phyloP scores from a whole-genome alignment of 2,888 invertebrate genomes.

The Volucella inanis region DNA sequence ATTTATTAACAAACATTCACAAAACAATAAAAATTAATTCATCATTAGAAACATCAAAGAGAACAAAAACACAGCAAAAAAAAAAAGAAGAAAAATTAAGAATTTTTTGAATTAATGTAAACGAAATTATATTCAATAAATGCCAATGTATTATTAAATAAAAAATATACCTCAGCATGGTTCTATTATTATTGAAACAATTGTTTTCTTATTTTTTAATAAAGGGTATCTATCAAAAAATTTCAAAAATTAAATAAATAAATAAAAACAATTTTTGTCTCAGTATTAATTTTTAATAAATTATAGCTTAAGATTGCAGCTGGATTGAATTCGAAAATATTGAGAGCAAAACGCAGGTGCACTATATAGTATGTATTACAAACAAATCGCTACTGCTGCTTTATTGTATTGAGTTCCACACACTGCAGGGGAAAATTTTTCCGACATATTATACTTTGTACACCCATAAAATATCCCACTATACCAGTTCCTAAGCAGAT shows the following conservation, averaged over 20 bases:
- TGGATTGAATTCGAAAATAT: too few relatives aligned
- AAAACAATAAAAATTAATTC: slow-evolving; percentile 56
- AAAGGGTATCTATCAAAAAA: neutral
- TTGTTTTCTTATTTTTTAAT: slow-evolving; percentile 15
- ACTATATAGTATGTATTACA: too few relatives aligned
- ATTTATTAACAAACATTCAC: slow-evolving; percentile 65
- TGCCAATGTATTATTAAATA: slow-evolving; percentile 71
- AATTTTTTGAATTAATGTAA: slow-evolving; percentile 65
- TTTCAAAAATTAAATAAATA: neutral
- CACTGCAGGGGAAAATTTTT: too few relatives aligned
- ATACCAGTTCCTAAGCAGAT: too few relatives aligned
- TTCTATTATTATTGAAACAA: slow-evolving; percentile 43
- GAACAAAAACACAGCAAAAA: slow-evolving; percentile 5
- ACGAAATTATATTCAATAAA: slow-evolving; percentile 68
- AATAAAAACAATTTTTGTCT: neutral
- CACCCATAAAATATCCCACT: too few relatives aligned
- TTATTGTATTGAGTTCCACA: too few relatives aligned
- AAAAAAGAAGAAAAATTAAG: neutral
- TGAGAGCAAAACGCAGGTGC: too few relatives aligned
- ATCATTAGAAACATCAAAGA: slow-evolving; percentile 20
- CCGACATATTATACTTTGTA: too few relatives aligned
- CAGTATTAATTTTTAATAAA: too few relatives aligned
- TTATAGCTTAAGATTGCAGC: too few relatives aligned
- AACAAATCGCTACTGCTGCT: too few relatives aligned
- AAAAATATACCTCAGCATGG: slow-evolving; percentile 66